Percentiles rank a stretch among this genome's conserved stretches.
Evolutionary conservation across 2,888 invertebrate genomes (phyloP).

Genomic region (Pseudoips prasinana): DNA sequence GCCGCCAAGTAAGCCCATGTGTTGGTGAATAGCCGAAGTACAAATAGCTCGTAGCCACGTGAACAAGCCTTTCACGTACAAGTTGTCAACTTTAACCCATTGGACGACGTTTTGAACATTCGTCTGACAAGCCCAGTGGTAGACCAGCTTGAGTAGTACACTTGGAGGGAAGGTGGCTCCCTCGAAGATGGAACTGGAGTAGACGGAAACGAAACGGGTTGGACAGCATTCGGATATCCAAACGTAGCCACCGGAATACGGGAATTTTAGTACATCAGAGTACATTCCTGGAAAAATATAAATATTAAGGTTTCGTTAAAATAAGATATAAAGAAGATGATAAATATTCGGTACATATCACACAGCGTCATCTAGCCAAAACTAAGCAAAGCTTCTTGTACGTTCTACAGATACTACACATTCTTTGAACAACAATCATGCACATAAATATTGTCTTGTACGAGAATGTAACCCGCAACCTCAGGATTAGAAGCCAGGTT

Average conservation of each 20-base stretch:
- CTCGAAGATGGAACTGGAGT: slow-evolving; percentile 93
- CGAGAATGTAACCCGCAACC: no score
- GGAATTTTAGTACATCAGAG: slow-evolving; percentile 92
- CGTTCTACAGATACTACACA: no score
- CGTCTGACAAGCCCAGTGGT: slow-evolving; percentile 96
- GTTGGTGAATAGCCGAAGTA: slow-evolving; percentile 90
- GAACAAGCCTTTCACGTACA: slow-evolving; percentile 84
- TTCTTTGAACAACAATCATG: no score
- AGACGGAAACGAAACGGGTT: slow-evolving; percentile 92
- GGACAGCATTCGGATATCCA: slow-evolving; percentile 96
- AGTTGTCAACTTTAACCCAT: slow-evolving; percentile 88
- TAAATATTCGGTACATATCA: no score
- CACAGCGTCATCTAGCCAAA: no score
- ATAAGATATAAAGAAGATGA: no score
- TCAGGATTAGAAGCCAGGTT: no score
- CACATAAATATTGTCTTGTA: no score
- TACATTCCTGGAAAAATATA: slow-evolving; percentile 87
- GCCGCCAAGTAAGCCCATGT: slow-evolving; percentile 88
- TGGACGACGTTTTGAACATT: slow-evolving; percentile 93
- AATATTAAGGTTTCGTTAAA: no score
- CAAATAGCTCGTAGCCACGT: slow-evolving; percentile 86
- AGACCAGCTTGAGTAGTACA: slow-evolving; percentile 90
- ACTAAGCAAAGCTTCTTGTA: no score
- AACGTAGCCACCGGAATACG: slow-evolving; percentile 94
- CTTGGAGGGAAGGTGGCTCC: slow-evolving; percentile 92